A percentile compares a stretch with the other conserved stretches of the same genome.
Evolutionary conservation across 2,888 invertebrate species (phyloP).

Genomic region (Drosophila ustulata): DNA sequence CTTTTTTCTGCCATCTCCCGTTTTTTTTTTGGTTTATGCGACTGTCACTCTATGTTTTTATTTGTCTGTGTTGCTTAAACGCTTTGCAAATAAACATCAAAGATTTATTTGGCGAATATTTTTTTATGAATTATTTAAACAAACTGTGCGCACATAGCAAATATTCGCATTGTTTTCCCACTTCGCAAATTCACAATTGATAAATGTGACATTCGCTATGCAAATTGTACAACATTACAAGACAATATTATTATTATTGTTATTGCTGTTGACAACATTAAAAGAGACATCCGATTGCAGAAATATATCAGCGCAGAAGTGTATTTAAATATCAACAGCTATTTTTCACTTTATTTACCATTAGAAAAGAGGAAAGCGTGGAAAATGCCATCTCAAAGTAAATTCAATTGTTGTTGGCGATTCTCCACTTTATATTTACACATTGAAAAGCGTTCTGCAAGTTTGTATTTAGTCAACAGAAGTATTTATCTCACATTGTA

Average conservation of each 20-base stretch:
- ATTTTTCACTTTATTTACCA: too few relatives aligned
- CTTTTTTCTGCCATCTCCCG: not conserved
- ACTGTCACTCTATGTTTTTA: constrained; percentile 1
- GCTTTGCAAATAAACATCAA: constrained; percentile 34
- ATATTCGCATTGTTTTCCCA: constrained; percentile 39
- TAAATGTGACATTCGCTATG: constrained; percentile 31
- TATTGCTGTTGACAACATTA: not conserved
- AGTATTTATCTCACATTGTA: too few relatives aligned
- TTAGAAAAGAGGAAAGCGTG: not conserved
- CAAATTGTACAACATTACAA: constrained; percentile 23
- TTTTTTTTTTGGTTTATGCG: constrained; percentile 10
- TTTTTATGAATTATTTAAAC: constrained; percentile 41
- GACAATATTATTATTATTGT: not conserved
- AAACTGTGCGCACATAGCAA: constrained; percentile 26
- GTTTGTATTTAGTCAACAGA: too few relatives aligned
- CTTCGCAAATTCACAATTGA: constrained; percentile 38
- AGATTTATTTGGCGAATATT: constrained; percentile 32
- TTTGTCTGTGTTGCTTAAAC: constrained; percentile 23
- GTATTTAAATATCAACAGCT: too few relatives aligned
- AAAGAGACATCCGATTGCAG: not conserved
- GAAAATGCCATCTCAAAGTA: not conserved
- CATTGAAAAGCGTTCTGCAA: too few relatives aligned
- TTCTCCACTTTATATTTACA: too few relatives aligned
- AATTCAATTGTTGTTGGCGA: not conserved
- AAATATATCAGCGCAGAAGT: too few relatives aligned